Evolutionary conservation across 2,797 vertebrate genomes (phyloP).

Genomic region (Moxostoma hubbsi): DNA sequence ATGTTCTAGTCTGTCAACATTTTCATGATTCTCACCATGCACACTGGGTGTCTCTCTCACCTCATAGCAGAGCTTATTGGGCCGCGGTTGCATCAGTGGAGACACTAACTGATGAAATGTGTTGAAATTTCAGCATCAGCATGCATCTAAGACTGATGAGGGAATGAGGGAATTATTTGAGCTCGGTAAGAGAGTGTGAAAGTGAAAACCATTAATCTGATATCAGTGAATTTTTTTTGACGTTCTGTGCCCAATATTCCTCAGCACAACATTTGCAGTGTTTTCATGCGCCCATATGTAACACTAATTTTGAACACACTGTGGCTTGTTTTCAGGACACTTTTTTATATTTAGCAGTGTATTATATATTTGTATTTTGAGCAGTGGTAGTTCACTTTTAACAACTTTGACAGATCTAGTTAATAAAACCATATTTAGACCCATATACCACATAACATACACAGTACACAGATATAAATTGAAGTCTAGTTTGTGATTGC

Average conservation of each 20-base stretch:
- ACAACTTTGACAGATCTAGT: not conserved
- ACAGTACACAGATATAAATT: too few relatives aligned
- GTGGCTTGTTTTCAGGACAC: not conserved
- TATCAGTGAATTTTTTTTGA: slow-evolving; percentile 46
- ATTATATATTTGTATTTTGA: not conserved
- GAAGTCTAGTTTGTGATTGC: not conserved
- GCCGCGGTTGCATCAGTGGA: slow-evolving; percentile 59
- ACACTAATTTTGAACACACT: slow-evolving; percentile 4
- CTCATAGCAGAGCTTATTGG: slow-evolving; percentile 47
- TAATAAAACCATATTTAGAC: too few relatives aligned
- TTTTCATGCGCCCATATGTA: not conserved
- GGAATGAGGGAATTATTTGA: slow-evolving; percentile 55
- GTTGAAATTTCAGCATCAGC: slow-evolving; percentile 55
- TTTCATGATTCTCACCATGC: slow-evolving; percentile 6
- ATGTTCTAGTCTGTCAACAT: not conserved
- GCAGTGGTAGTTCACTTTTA: not conserved
- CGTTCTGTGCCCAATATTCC: slow-evolving; percentile 19
- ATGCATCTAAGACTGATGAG: slow-evolving; percentile 53
- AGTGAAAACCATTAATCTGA: slow-evolving; percentile 54
- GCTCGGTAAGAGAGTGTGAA: slow-evolving; percentile 50
- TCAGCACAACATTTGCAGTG: slow-evolving; percentile 6
- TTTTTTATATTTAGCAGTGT: not conserved
- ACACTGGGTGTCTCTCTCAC: slow-evolving; percentile 47
- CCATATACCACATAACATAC: too few relatives aligned
- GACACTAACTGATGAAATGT: slow-evolving; percentile 58